phyloP scores from a whole-genome alignment of 35 echinoderm and acorn worm species.

The Heliocidaris erythrogramma region DNA sequence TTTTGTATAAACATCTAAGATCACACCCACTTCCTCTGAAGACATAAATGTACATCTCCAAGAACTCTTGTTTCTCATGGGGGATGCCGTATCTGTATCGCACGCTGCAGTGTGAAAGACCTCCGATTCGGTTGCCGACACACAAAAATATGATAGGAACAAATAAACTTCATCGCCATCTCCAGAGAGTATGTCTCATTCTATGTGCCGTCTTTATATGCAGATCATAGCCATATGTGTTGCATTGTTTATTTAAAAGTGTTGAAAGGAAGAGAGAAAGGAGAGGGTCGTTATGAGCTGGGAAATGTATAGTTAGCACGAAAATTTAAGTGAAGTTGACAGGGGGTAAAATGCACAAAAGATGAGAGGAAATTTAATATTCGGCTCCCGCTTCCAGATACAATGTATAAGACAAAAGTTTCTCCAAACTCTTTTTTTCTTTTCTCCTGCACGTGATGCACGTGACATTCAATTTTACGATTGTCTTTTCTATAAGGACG shows the following conservation, averaged over 20 bases:
- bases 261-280: not conserved
- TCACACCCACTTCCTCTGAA: not conserved
- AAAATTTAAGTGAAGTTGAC: not conserved
- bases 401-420: not conserved
- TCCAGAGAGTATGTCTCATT: conserved; percentile 9
- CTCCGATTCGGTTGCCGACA: not conserved
- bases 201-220: not conserved
- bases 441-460: not conserved
- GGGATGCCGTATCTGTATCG: not conserved
- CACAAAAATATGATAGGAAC: not conserved
- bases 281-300: not conserved
- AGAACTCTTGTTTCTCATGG: not conserved
- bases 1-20: not conserved
- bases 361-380: conserved; percentile 4
- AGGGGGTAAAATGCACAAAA: not conserved
- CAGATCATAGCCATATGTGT: not conserved
- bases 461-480: not conserved
- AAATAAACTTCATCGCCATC: not conserved
- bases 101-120: conserved; percentile 6
- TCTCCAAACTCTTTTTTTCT: not conserved
- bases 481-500: not conserved
- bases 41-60: not conserved
- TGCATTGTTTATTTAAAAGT: not conserved
- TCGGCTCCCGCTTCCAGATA: not conserved
- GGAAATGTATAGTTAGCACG: not conserved